phyloP scores from a whole-genome alignment of 2,888 invertebrate species.

The Vanessa cardui region DNA sequence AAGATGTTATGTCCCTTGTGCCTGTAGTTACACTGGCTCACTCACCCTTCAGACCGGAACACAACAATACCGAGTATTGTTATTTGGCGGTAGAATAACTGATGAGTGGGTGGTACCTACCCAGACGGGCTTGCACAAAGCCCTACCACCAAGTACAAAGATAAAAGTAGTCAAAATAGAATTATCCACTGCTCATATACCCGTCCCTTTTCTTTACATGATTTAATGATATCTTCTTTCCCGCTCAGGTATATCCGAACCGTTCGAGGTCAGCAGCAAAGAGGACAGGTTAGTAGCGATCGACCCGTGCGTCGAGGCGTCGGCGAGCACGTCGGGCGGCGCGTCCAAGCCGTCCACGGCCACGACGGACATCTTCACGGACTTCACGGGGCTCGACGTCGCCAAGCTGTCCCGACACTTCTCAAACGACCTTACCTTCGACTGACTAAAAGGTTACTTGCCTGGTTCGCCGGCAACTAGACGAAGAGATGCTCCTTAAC shows the following conservation, averaged over 20 bases:
- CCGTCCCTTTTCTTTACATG: too few relatives aligned
- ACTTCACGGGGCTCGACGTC: conserved; percentile 76
- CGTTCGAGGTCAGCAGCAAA: conserved; percentile 75
- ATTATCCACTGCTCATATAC: too few relatives aligned
- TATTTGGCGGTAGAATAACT: too few relatives aligned
- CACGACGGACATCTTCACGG: conserved; percentile 71
- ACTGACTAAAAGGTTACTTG: conserved; percentile 78
- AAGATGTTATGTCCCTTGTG: too few relatives aligned
- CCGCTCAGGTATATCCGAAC: conserved; percentile 73
- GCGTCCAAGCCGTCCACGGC: conserved; percentile 57
- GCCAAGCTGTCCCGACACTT: conserved; percentile 76
- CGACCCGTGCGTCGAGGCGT: conserved; percentile 57
- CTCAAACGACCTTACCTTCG: conserved; percentile 76
- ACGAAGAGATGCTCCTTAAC: conserved; percentile 22
- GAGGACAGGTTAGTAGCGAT: conserved; percentile 62
- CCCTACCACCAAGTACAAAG: too few relatives aligned
- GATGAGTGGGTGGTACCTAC: too few relatives aligned
- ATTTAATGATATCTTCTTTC: too few relatives aligned
- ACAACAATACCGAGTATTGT: too few relatives aligned
- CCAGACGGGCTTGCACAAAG: too few relatives aligned
- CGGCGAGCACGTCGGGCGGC: conserved; percentile 54
- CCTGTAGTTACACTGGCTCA: too few relatives aligned
- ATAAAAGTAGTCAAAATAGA: too few relatives aligned
- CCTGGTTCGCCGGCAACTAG: conserved; percentile 67
- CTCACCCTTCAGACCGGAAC: too few relatives aligned